Percentiles rank a stretch among this genome's conserved stretches.
These are phyloP conservation scores for Macaria liturata DNA, from an alignment of 2,888 invertebrate species.

Conservation along the genomic window DNA sequence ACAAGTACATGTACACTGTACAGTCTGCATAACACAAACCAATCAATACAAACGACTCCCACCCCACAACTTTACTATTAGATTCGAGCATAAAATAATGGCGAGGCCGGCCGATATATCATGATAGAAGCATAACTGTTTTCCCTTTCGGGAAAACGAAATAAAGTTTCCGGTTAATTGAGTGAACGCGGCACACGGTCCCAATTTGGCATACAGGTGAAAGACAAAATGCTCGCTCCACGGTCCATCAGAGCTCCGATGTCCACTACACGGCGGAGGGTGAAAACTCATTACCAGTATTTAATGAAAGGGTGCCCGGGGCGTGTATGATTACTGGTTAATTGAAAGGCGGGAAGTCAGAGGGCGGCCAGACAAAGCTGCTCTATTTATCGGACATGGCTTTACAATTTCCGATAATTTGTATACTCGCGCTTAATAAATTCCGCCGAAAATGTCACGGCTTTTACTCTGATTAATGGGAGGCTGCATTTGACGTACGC, in stretches of 20 bases:
- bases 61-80: no score
- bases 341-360: slow-evolving; percentile 79
- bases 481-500: slow-evolving; percentile 29
- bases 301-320: slow-evolving; percentile 78
- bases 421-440: slow-evolving; percentile 19
- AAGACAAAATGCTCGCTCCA: slow-evolving; percentile 60
- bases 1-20: no score
- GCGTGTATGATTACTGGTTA: slow-evolving; percentile 81
- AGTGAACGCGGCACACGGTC: slow-evolving; percentile 49
- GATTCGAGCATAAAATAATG: no score
- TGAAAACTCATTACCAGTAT: slow-evolving; percentile 79
- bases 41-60: no score
- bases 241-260: slow-evolving; percentile 67
- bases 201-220: slow-evolving; percentile 61
- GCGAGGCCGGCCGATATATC: no score
- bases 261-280: slow-evolving; percentile 77
- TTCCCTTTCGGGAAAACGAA: slow-evolving; percentile 5
- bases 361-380: slow-evolving; percentile 65
- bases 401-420: slow-evolving; percentile 33
- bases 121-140: slow-evolving; percentile 4
- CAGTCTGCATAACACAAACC: no score
- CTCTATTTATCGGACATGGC: slow-evolving; percentile 54
- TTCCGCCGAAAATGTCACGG: slow-evolving; percentile 13
- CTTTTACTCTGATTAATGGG: slow-evolving; percentile 25
- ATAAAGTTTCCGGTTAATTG: slow-evolving; percentile 44